Percentiles rank a stretch among this genome's conserved stretches.
Evolutionary conservation across 2,113 vertebrate species (phyloP).

Genomic region (Callipepla squamata): DNA sequence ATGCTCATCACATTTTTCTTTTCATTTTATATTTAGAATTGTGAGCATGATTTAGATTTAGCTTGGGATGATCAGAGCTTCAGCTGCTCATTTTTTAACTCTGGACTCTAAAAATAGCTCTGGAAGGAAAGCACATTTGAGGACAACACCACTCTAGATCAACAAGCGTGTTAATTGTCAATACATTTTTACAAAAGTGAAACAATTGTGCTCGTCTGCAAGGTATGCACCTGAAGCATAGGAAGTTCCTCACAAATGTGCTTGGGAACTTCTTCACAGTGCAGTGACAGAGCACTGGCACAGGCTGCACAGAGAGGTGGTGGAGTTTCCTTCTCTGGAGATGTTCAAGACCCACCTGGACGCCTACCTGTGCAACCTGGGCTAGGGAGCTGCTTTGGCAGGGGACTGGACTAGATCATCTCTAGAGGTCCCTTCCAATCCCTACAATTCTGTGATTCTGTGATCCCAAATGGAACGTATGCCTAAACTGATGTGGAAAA

Average conservation of each 20-base stretch:
- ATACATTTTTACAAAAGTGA: not conserved
- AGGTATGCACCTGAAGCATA: not conserved
- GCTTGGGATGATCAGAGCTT: conserved; percentile 18
- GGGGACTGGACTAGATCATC: no score
- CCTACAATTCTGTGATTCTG: not conserved
- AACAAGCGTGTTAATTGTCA: not conserved
- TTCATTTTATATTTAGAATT: conserved; percentile 39
- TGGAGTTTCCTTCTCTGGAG: no score
- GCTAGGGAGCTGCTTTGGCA: no score
- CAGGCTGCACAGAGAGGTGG: no score
- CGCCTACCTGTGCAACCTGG: no score
- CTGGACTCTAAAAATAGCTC: not conserved
- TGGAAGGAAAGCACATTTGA: not conserved
- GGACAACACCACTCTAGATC: not conserved
- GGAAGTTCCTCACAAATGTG: no score
- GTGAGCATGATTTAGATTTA: not conserved
- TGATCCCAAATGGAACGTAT: not conserved
- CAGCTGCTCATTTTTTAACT: conserved; percentile 40
- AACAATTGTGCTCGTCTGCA: not conserved
- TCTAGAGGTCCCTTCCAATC: no score
- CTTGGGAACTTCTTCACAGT: no score
- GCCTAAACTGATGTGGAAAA: not conserved
- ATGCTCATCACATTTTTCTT: not conserved
- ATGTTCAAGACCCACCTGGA: no score
- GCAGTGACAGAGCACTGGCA: no score